Base-by-base conservation (phyloP, 1,140 invertebrate species). In the Whitmania pigra region DNA sequence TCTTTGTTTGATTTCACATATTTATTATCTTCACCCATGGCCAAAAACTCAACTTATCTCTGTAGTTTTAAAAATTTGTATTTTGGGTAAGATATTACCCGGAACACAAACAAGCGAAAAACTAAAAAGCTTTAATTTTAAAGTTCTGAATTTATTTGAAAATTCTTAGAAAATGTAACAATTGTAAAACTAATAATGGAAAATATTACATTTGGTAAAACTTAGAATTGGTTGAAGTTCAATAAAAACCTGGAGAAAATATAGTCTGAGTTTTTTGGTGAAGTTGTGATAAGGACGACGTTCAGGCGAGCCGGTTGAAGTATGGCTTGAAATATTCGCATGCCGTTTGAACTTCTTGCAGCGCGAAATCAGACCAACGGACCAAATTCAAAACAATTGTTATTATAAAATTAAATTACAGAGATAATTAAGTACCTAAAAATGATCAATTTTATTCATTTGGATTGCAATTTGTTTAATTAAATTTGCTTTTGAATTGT, bases 271-370 rank as follows among this genome's bases (percentile, higher is more conserved):
- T 82, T 81, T 68, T 81, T 75, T 67, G 74, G 76, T 69, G 78
- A 80, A 76, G 77, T 81, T 67, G 77, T 79, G 22, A 68, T 71
- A 31, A n/a, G 73, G 53, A 80, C 79, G n/a, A n/a, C n/a, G n/a
- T n/a, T n/a, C n/a, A n/a, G n/a, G n/a, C n/a, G n/a, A n/a, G n/a
- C n/a, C n/a, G n/a, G n/a, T n/a, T n/a, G n/a, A n/a, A n/a, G n/a
- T n/a, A n/a, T n/a, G 22, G 80, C 80, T 27, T 5, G 43, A 6
- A 54, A 63, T 63, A 6, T n/a, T n/a, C n/a, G n/a, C n/a, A n/a
- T n/a, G n/a, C n/a, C n/a, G n/a, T n/a, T n/a, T n/a, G n/a, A n/a
- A n/a, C n/a, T n/a, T n/a, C n/a, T n/a, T n/a, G n/a, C n/a, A n/a
- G n/a, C n/a, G n/a, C n/a, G n/a, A n/a, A n/a, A n/a, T n/a, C n/a